phyloP scores from a whole-genome alignment of 1,140 invertebrate genomes.

The Papilio machaon region DNA sequence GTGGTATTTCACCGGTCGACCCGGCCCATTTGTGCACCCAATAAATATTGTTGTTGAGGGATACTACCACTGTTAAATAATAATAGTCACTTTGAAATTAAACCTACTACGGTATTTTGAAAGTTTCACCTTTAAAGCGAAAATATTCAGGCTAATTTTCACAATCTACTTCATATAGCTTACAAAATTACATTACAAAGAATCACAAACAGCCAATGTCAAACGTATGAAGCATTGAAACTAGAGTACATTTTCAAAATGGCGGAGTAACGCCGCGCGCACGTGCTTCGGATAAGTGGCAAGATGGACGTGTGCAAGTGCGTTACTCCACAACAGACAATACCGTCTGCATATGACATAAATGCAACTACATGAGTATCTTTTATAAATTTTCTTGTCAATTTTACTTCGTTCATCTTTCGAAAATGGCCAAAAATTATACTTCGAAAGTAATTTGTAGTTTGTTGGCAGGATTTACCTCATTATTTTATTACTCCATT shows the following conservation, averaged over 20 bases:
- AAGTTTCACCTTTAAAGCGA: too few species aligned
- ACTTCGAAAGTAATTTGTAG: too few species aligned
- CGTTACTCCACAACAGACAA: slow-evolving; percentile 4
- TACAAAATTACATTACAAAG: not conserved
- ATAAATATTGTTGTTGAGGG: too few species aligned
- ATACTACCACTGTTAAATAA: too few species aligned
- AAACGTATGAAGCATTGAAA: not conserved
- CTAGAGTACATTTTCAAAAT: slow-evolving; percentile 28
- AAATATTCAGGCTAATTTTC: too few species aligned
- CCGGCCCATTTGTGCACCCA: too few species aligned
- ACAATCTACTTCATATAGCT: too few species aligned
- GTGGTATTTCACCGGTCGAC: too few species aligned
- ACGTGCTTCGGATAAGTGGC: slow-evolving; percentile 6
- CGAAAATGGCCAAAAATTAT: too few species aligned
- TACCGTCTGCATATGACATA: slow-evolving; percentile 14
- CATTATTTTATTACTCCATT: not conserved
- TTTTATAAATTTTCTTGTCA: not conserved
- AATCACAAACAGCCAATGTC: not conserved
- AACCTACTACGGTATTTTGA: too few species aligned
- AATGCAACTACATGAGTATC: not conserved
- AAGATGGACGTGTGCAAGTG: slow-evolving; percentile 33
- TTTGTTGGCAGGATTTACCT: not conserved
- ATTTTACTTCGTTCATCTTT: not conserved
- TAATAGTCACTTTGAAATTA: too few species aligned
- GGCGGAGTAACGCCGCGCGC: slow-evolving; percentile 14